A percentile compares a stretch with the other conserved stretches of the same genome.
Conservation (phyloP, 2,113 vertebrate genomes). For the Rattus norvegicus region DNA sequence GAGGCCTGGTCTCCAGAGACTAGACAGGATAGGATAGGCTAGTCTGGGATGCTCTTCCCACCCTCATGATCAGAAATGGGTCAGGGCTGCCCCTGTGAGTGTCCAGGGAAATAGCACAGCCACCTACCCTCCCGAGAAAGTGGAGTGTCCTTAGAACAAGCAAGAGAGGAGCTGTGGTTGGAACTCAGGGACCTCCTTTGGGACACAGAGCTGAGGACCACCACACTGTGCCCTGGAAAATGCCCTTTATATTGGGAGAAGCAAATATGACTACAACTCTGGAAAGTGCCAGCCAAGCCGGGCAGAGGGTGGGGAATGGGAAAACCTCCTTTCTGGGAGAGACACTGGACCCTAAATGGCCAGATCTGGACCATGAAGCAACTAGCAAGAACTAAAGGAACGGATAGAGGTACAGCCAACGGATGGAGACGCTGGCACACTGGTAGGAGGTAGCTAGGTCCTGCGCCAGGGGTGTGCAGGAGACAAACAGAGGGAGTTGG, state of each 20-base stretch:
- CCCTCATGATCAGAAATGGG: neutral
- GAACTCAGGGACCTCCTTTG: neutral
- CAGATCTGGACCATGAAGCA: neutral
- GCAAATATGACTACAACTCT: neutral
- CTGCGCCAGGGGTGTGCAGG: neutral
- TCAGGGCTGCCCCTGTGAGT: neutral
- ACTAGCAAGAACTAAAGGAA: neutral
- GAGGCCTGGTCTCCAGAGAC: constrained; percentile 29
- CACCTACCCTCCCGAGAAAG: neutral
- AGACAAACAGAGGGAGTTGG: neutral
- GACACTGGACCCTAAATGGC: neutral
- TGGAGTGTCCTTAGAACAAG: neutral
- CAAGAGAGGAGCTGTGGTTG: neutral
- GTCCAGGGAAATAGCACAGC: neutral
- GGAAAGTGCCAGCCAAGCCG: neutral
- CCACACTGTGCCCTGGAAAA: neutral
- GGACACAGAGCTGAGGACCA: neutral
- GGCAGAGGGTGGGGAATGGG: neutral
- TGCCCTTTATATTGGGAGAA: neutral
- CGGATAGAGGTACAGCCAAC: neutral
- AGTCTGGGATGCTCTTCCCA: neutral
- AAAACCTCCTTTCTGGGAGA: neutral
- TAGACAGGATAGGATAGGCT: neutral
- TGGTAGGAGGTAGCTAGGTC: neutral
- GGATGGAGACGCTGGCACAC: neutral